These are phyloP conservation scores for Orthosia gothica DNA, from an alignment of 2,888 invertebrate genomes.

Conservation along the genomic window DNA sequence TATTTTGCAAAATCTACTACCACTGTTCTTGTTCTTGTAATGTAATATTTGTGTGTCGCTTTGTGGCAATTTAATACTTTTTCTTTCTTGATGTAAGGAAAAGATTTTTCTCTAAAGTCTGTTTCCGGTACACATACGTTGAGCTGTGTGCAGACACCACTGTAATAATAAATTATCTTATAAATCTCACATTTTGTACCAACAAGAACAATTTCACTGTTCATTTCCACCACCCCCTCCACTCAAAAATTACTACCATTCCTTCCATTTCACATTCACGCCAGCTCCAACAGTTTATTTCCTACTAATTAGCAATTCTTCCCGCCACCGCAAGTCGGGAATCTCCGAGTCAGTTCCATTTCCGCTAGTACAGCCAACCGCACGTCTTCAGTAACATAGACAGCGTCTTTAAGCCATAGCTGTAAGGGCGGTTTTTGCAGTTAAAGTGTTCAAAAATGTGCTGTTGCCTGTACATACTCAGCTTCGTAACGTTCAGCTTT, in stretches of 20 bases:
- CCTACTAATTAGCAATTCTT: constrained; percentile 63
- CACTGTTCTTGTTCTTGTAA: no score
- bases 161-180: no score
- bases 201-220: not conserved
- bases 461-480: constrained; percentile 14
- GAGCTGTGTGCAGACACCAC: no score
- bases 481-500: constrained; percentile 36
- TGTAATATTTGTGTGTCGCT: no score
- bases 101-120: no score
- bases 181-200: no score
- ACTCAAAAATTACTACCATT: constrained; percentile 22
- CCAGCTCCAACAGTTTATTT: constrained; percentile 37
- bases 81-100: no score
- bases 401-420: not conserved
- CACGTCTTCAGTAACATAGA: not conserved
- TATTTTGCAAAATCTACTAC: no score
- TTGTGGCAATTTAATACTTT: no score
- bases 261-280: constrained; percentile 12
- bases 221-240: not conserved
- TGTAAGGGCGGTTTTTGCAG: not conserved
- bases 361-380: constrained; percentile 23
- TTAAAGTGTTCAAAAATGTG: not conserved
- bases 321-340: constrained; percentile 40
- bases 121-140: no score
- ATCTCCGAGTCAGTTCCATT: constrained; percentile 56